phyloP scores from a whole-genome alignment of 2,113 vertebrate species.

The Ibidorhyncha struthersii region DNA sequence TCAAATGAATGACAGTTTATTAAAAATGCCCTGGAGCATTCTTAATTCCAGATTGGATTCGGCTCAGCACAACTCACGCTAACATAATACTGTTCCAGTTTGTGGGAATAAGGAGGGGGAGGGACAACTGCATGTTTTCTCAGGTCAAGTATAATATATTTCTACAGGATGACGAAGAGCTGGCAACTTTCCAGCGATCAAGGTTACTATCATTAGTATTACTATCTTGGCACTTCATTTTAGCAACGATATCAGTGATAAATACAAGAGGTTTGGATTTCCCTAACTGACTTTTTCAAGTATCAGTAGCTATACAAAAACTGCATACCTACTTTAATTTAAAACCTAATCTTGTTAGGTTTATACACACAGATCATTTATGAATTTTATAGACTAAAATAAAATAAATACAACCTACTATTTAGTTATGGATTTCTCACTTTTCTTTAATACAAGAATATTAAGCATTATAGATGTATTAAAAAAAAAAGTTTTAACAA shows the following conservation, averaged over 20 bases:
- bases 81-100: conserved; percentile 40
- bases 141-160: background rate
- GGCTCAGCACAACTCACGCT: conserved; percentile 33
- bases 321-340: background rate
- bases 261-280: background rate
- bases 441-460: background rate
- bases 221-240: background rate
- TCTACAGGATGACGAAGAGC: background rate
- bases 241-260: background rate
- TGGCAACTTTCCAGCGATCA: background rate
- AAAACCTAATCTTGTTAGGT: background rate
- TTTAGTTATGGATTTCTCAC: background rate
- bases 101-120: conserved; percentile 14
- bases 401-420: background rate
- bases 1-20: conserved; percentile 56
- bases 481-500: background rate
- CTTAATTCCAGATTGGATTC: conserved; percentile 39
- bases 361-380: background rate
- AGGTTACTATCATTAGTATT: background rate
- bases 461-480: background rate
- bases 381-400: background rate
- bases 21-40: conserved; percentile 44
- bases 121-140: background rate
- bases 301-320: background rate
- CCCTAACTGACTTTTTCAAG: background rate